phyloP scores from a whole-genome alignment of 2,888 invertebrate species.

The Drosophila mimica region DNA sequence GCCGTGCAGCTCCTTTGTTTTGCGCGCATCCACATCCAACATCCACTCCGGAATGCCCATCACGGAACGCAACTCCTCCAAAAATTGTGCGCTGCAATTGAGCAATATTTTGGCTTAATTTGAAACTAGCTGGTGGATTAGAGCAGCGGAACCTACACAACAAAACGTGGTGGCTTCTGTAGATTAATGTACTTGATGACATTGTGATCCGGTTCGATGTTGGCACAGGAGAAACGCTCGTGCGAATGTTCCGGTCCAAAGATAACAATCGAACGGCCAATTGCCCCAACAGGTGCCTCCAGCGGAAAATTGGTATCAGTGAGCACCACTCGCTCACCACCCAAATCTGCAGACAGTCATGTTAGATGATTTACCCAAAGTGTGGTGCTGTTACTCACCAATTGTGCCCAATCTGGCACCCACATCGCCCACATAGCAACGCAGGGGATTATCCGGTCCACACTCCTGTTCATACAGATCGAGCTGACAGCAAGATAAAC shows the following conservation, averaged over 20 bases:
- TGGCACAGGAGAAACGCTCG: constrained; percentile 94
- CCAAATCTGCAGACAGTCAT: constrained; percentile 87
- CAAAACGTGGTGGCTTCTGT: constrained; percentile 94
- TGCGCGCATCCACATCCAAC: constrained; percentile 92
- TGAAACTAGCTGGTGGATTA: too few relatives aligned
- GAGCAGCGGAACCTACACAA: constrained; percentile 88
- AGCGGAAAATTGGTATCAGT: constrained; percentile 95
- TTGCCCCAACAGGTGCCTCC: constrained; percentile 90
- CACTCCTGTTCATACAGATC: constrained; percentile 95
- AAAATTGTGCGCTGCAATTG: constrained; percentile 90
- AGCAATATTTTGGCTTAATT: neutral
- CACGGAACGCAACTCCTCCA: constrained; percentile 91
- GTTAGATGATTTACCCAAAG: accelerated
- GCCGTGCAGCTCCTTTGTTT: constrained; percentile 91
- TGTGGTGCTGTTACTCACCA: constrained; percentile 83
- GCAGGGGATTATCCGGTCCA: constrained; percentile 92
- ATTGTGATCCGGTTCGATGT: constrained; percentile 95
- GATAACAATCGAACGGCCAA: constrained; percentile 94
- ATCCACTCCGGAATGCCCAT: constrained; percentile 97
- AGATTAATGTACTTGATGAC: constrained; percentile 95
- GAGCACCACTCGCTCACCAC: constrained; percentile 90
- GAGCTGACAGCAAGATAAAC: constrained; percentile 86
- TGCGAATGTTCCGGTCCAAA: constrained; percentile 90
- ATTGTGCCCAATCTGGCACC: constrained; percentile 94
- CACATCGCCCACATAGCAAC: constrained; percentile 96